A percentile compares a stretch with the other conserved stretches of the same genome.
Evolutionary conservation across 2,113 vertebrate genomes (phyloP).

Genomic region (Nymphicus hollandicus): DNA sequence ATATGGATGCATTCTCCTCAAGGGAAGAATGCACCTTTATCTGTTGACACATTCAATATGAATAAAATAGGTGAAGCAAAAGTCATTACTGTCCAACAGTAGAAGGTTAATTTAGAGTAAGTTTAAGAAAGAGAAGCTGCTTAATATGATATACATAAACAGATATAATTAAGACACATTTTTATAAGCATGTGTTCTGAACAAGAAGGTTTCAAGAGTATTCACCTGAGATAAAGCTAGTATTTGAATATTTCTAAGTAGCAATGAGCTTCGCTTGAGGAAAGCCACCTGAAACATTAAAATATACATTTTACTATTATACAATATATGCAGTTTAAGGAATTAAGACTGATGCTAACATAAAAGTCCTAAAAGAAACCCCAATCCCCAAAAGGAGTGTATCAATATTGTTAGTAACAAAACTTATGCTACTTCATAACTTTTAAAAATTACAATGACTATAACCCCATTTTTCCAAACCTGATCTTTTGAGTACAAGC

Average conservation of each 20-base stretch:
- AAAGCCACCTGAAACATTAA: constrained; percentile 73
- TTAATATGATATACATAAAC: constrained; percentile 60
- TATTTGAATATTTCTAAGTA: constrained; percentile 76
- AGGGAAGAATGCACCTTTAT: constrained; percentile 71
- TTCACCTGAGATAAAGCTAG: constrained; percentile 83
- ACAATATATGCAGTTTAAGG: constrained; percentile 79
- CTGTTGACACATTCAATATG: constrained; percentile 81
- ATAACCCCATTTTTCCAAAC: constrained; percentile 59
- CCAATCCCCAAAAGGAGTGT: constrained; percentile 39
- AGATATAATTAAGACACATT: constrained; percentile 56
- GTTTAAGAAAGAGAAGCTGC: constrained; percentile 58
- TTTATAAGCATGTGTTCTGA: constrained; percentile 64
- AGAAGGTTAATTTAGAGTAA: constrained; percentile 61
- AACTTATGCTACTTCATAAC: constrained; percentile 72
- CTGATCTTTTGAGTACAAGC: not conserved
- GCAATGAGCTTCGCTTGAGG: constrained; percentile 72
- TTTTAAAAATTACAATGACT: constrained; percentile 71
- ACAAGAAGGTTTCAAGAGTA: constrained; percentile 73
- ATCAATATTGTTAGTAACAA: constrained; percentile 77
- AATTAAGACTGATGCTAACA: constrained; percentile 74
- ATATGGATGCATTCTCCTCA: constrained; percentile 64
- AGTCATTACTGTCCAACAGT: constrained; percentile 40
- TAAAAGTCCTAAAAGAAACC: constrained; percentile 50
- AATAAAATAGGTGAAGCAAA: constrained; percentile 74
- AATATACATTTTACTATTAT: constrained; percentile 77